These are phyloP conservation scores for Mycetomoellerius zeteki DNA, from an alignment of 1,140 invertebrate species.

Conservation along the genomic window DNA sequence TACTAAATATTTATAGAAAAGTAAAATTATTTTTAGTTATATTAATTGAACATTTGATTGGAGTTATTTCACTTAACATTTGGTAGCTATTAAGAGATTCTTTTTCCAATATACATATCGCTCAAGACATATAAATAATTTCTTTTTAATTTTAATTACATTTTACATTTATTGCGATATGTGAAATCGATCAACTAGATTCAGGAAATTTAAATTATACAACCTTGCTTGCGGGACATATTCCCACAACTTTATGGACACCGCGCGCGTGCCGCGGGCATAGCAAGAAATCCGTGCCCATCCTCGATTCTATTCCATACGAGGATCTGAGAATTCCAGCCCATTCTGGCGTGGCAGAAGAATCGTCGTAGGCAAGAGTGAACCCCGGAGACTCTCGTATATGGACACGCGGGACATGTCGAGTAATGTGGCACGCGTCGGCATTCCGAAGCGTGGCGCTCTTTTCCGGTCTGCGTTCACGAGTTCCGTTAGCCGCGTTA, in stretches of 20 bases:
- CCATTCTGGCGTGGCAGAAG: slow-evolving; percentile 39
- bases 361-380: slow-evolving; percentile 51
- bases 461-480: slow-evolving; percentile 79
- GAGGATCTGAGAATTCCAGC: slow-evolving; percentile 45
- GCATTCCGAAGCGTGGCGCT: slow-evolving; percentile 74
- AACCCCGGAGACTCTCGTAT: slow-evolving; percentile 60
- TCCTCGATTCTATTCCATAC: slow-evolving; percentile 9
- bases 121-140: neutral
- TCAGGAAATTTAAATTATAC: slow-evolving; percentile 1
- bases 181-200: neutral
- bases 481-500: slow-evolving; percentile 76
- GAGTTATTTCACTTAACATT: too few relatives aligned
- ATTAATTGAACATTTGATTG: too few relatives aligned
- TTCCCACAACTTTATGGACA: slow-evolving; percentile 19
- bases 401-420: slow-evolving; percentile 79
- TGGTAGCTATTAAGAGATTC: too few relatives aligned
- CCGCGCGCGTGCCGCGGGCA: slow-evolving; percentile 29
- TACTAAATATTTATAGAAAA: too few relatives aligned
- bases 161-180: neutral
- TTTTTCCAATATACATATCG: too few relatives aligned
- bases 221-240: neutral
- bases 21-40: too few relatives aligned
- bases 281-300: slow-evolving; percentile 5
- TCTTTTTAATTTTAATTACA: neutral
- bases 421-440: slow-evolving; percentile 80